Percentiles rank a stretch among this genome's conserved stretches.
Conservation (phyloP, 2,888 invertebrate species). For the Pseudococcus jackbeardsleyi region DNA sequence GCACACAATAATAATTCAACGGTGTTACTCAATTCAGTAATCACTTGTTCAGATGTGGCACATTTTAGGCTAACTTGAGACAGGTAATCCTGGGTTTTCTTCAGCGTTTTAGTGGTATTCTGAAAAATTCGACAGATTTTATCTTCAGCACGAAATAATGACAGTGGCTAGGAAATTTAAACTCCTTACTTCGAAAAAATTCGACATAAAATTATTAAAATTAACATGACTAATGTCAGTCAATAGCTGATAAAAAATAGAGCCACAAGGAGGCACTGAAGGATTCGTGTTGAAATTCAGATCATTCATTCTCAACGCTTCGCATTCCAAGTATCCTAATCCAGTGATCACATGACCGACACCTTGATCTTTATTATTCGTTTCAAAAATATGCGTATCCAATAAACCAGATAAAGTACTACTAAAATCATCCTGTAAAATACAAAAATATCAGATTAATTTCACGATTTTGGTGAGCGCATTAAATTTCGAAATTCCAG, state of each 20-base stretch:
- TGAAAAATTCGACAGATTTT: slow-evolving; percentile 68
- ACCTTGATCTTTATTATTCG: slow-evolving; percentile 21
- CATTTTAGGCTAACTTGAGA: slow-evolving; percentile 70
- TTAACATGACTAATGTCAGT: slow-evolving; percentile 39
- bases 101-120: slow-evolving; percentile 74
- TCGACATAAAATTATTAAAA: slow-evolving; percentile 36
- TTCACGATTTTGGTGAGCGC: background rate
- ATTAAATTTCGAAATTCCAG: background rate
- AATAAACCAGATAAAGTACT: slow-evolving; percentile 10
- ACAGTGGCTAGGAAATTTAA: background rate
- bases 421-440: slow-evolving; percentile 45
- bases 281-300: slow-evolving; percentile 35
- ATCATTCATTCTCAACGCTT: slow-evolving; percentile 44
- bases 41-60: slow-evolving; percentile 71
- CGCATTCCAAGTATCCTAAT: slow-evolving; percentile 37
- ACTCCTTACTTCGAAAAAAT: slow-evolving; percentile 68
- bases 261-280: slow-evolving; percentile 21
- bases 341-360: slow-evolving; percentile 43
- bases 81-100: slow-evolving; percentile 72
- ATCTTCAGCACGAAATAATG: background rate
- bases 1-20: slow-evolving; percentile 76
- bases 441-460: background rate
- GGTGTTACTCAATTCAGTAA: slow-evolving; percentile 75
- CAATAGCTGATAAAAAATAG: slow-evolving; percentile 33
- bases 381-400: slow-evolving; percentile 32